These are phyloP conservation scores for Yponomeuta plumbellus DNA, from an alignment of 2,888 invertebrate genomes.

Conservation along the genomic window DNA sequence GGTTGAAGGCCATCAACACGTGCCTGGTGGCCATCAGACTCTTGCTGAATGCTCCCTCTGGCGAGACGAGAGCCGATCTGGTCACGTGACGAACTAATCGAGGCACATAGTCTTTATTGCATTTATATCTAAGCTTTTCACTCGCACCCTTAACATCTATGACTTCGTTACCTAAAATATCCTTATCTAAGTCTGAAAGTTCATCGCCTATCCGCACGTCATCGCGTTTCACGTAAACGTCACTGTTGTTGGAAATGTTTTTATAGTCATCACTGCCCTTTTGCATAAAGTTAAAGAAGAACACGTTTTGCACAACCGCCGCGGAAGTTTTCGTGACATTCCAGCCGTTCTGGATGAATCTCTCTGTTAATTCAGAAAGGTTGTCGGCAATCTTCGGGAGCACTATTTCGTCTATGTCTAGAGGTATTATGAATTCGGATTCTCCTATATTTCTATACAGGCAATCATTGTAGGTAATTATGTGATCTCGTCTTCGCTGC, in stretches of 20 bases:
- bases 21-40: constrained; percentile 81
- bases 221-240: constrained; percentile 59
- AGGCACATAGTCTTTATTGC: constrained; percentile 47
- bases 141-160: constrained; percentile 37
- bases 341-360: constrained; percentile 59
- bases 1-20: constrained; percentile 84
- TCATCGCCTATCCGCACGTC: constrained; percentile 58
- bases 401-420: constrained; percentile 85
- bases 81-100: constrained; percentile 67
- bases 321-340: constrained; percentile 73
- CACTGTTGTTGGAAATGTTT: constrained; percentile 34
- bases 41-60: constrained; percentile 81
- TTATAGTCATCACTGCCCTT: constrained; percentile 38
- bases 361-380: constrained; percentile 76
- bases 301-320: constrained; percentile 80
- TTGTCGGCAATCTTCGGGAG: constrained; percentile 78
- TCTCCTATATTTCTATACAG: constrained; percentile 81
- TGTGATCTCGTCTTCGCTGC: constrained; percentile 82
- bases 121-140: constrained; percentile 41
- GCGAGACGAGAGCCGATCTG: constrained; percentile 77
- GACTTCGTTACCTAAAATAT: constrained; percentile 42
- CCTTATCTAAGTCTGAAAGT: constrained; percentile 43
- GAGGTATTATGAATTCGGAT: constrained; percentile 80
- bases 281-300: constrained; percentile 79
- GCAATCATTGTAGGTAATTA: constrained; percentile 87